phyloP scores from a whole-genome alignment of 2,888 invertebrate species.

The Eucera pruinosa region DNA sequence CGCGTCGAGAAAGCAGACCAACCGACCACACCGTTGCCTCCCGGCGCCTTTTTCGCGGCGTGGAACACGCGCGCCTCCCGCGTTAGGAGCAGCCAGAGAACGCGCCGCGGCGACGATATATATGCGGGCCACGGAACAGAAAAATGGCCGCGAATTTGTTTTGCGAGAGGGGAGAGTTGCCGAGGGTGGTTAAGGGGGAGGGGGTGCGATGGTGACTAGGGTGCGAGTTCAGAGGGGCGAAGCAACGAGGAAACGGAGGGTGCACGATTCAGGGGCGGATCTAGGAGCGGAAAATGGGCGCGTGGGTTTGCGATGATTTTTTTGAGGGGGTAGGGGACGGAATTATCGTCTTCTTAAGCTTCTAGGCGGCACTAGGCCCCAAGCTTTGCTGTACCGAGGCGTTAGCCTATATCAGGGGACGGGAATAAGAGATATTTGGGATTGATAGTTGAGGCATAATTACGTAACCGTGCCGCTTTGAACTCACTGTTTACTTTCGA shows the following conservation, averaged over 20 bases:
- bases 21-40: conserved; percentile 55
- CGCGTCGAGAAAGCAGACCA: conserved; percentile 62
- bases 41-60: conserved; percentile 65
- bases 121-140: conserved; percentile 72
- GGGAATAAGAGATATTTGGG: no score
- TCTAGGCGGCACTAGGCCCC: no score
- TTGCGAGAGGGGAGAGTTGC: conserved; percentile 46
- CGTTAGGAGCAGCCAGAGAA: no score
- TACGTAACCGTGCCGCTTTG: no score
- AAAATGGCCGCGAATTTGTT: conserved; percentile 79
- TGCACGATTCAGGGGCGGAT: conserved; percentile 14
- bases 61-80: conserved; percentile 65
- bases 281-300: conserved; percentile 36
- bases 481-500: no score
- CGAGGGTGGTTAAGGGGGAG: conserved; percentile 16
- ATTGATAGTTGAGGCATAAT: no score
- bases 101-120: conserved; percentile 61
- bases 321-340: no score
- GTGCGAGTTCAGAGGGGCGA: conserved; percentile 20
- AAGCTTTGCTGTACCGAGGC: no score
- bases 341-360: no score
- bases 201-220: conserved; percentile 13
- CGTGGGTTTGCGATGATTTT: no score
- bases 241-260: conserved; percentile 18
- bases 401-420: no score